These are phyloP conservation scores for Podotricha telesiphe DNA, from an alignment of 2,888 invertebrate genomes.

Conservation along the genomic window DNA sequence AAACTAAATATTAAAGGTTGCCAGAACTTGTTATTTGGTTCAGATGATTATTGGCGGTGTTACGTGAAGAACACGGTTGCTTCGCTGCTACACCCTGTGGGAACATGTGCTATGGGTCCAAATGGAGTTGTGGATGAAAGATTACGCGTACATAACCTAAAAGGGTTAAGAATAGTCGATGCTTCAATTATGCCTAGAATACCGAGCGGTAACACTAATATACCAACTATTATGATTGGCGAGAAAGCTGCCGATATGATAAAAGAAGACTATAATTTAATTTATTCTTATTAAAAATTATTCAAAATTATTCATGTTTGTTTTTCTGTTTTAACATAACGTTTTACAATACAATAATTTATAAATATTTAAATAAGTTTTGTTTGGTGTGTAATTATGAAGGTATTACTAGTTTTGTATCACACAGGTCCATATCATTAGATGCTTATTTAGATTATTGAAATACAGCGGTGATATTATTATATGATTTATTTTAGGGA, in stretches of 20 bases:
- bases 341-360: too few species aligned
- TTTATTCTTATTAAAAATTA: conserved; percentile 19
- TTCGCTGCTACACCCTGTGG: conserved; percentile 85
- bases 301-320: background rate
- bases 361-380: background rate
- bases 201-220: conserved; percentile 71
- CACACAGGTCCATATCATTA: too few species aligned
- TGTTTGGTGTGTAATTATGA: too few species aligned
- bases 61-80: conserved; percentile 80
- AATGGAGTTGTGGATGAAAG: conserved; percentile 68
- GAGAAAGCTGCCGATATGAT: conserved; percentile 75
- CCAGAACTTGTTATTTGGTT: conserved; percentile 69
- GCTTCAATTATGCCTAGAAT: conserved; percentile 70
- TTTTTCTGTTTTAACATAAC: background rate
- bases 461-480: too few species aligned
- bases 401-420: too few species aligned
- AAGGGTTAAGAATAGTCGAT: conserved; percentile 65
- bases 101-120: conserved; percentile 71
- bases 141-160: conserved; percentile 61
- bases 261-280: conserved; percentile 55
- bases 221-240: conserved; percentile 74
- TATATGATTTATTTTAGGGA: too few species aligned
- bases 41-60: conserved; percentile 86
- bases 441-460: too few species aligned
- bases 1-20: conserved; percentile 78